Conservation (phyloP, 2,888 invertebrate species). For the Rhamnusium bicolor region DNA sequence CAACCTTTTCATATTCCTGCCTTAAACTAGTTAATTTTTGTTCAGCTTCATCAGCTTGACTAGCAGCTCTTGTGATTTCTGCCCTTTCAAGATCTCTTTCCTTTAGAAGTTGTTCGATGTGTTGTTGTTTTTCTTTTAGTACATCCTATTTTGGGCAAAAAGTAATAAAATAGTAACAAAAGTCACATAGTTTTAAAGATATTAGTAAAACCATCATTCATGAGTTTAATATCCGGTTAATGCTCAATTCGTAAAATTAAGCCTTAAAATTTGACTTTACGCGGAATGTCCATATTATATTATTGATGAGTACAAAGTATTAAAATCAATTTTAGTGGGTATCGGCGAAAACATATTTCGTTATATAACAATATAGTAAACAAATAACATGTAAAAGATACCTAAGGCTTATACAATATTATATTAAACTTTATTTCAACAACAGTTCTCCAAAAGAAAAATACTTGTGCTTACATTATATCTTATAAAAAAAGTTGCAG, state of each 20-base stretch:
- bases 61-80: constrained; percentile 88
- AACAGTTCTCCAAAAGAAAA: too few relatives aligned
- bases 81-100: constrained; percentile 93
- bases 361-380: too few relatives aligned
- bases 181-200: background rate
- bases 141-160: constrained; percentile 78
- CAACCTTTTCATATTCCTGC: constrained; percentile 80
- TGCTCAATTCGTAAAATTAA: background rate
- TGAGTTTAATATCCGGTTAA: too few relatives aligned
- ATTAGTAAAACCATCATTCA: constrained; percentile 25
- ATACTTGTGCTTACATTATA: too few relatives aligned
- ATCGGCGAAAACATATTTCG: background rate
- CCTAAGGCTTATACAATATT: too few relatives aligned
- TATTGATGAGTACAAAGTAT: too few relatives aligned
- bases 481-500: too few relatives aligned
- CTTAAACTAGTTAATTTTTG: constrained; percentile 75
- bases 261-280: background rate
- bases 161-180: background rate
- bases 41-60: constrained; percentile 86
- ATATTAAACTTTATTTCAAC: too few relatives aligned
- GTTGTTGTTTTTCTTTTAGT: constrained; percentile 93
- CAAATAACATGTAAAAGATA: too few relatives aligned
- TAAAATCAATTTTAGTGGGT: too few relatives aligned
- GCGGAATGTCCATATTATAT: too few relatives aligned
- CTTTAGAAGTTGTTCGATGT: constrained; percentile 91